These are phyloP conservation scores for Chrysochloris asiatica DNA, from an alignment of 2,113 vertebrate genomes.

Conservation along the genomic window DNA sequence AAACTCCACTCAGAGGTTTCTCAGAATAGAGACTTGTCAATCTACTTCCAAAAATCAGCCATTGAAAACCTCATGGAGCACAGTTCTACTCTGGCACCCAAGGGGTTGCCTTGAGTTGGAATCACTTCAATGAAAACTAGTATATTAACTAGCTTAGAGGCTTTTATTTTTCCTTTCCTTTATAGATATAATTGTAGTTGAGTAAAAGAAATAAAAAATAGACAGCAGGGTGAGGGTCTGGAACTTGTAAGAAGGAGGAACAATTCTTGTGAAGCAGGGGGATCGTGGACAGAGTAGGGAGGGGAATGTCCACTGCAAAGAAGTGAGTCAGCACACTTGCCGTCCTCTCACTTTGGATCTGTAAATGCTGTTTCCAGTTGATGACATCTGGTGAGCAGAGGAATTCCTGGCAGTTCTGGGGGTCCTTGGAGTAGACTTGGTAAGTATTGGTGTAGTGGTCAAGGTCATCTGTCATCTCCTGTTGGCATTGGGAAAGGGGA, in stretches of 20 bases:
- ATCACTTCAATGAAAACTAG: not conserved
- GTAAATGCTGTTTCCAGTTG: constrained; percentile 66
- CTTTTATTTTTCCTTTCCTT: not conserved
- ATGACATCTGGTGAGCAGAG: constrained; percentile 57
- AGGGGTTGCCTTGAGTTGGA: not conserved
- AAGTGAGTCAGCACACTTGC: not conserved
- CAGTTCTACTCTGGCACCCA: not conserved
- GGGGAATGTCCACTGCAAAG: not conserved
- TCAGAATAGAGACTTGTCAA: no score
- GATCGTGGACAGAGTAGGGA: no score
- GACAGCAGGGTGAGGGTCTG: not conserved
- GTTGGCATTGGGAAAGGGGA: not conserved
- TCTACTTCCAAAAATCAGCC: no score
- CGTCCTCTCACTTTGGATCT: constrained; percentile 63
- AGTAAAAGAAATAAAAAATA: not conserved
- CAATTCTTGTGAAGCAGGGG: no score
- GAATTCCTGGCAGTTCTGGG: constrained; percentile 45
- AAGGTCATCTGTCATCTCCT: constrained; percentile 72
- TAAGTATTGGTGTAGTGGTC: constrained; percentile 75
- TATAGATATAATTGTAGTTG: no score
- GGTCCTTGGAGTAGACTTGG: constrained; percentile 64
- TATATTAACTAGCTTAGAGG: not conserved
- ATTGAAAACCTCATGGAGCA: not conserved
- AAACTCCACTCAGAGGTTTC: no score
- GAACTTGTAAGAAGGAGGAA: no score